Evolutionary conservation across 2,888 invertebrate genomes (phyloP), one percentile per base, ranked within the genome.

Genomic region (Macrophya annulata): DNA sequence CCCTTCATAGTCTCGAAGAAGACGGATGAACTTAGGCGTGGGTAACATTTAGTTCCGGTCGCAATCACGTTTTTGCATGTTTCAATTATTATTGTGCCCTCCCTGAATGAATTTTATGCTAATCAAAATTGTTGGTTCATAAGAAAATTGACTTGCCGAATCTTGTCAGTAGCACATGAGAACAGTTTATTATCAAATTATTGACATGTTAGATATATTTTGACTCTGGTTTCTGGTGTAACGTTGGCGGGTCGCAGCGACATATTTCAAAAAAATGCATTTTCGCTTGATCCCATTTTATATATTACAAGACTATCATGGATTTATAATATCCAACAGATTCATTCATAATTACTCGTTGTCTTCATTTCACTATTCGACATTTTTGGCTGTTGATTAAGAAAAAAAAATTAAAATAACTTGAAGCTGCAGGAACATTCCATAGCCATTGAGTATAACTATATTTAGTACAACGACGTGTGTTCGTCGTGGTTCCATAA

Each of bases 1-100:
- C 74, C 40, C 88, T 89, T 86, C 86, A 86, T 90, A 89, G 88
- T 59, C 87, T 88, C 86, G 86, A 87, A 86, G 87, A 85, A 86
- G 86, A 86, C 85, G 51, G 71, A 85, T 71, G 85, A 81, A 43
- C 40, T 74, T 85, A 88, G 88, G 87, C 87, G 87, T 89, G 88
- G 86, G 37, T 65, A 48, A 31, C 25, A 37, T 71, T 48, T 10
- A 83, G 83, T 83, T 83, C 83, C 83, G 83, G 83, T 48, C n/a
- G 37, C 25, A 48, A 48, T 68, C 83, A 68, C 48, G 48, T 31
- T 48, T 68, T 83, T 25, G 37, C 21, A 81, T 17, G n/a, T 17
- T 77, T 15, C n/a, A 77, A 55, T 8, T 51, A 51, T 37, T 5
- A 21, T 31, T 15, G 0, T 10, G 10, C 9, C 5, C 10, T 62